Evolutionary conservation across 1,140 invertebrate genomes (phyloP), one percentile per base, ranked within the genome.

Genomic region (Zaprionus ornatus): DNA sequence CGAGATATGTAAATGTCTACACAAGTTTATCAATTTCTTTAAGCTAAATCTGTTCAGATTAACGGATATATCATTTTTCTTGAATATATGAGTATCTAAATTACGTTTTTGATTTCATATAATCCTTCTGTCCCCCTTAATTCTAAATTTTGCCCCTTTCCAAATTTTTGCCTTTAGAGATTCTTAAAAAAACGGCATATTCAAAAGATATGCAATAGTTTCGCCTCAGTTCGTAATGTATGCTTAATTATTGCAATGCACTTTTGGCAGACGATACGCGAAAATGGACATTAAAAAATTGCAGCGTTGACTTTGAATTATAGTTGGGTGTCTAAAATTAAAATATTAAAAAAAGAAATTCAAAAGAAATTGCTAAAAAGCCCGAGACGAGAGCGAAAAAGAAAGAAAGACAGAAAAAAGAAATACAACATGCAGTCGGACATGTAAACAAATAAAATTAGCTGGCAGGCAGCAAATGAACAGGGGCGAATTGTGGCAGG

Each of bases 391-490:
- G 15, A 37, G 61, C 54, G 27, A 74, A 75, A 32, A 71, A 65
- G 52, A 64, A 64, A 78, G 56, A 54, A 50, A 65, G 60, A 59
- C 64, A 56, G 59, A 12, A 42, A 59, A 61, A 74, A 70, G 65
- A 87, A 87, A 84, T 84, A 88, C 66, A 87, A 88, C 85, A 90
- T 90, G 86, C 80, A 90, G 80, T 80, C 80, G 85, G 81, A 85
- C 81, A 90, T 90, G 85, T 90, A 90, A 90, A 90, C 85, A 90
- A 90, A 90, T 90, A 90, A 90, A 90, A 90, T 90, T 90, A 90
- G 85, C 85, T 85, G 81, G 64, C 77, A 80, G 84, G 71, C 84
- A 54, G 35, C 9, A 25, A 67, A 52, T 35, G 56, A 54, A 61
- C 45, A 61, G 40, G 60, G 55, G 66, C 66, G 59, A 52, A 61